Base-by-base conservation (phyloP, 1,140 invertebrate species). In the Apolygus lucorum region DNA sequence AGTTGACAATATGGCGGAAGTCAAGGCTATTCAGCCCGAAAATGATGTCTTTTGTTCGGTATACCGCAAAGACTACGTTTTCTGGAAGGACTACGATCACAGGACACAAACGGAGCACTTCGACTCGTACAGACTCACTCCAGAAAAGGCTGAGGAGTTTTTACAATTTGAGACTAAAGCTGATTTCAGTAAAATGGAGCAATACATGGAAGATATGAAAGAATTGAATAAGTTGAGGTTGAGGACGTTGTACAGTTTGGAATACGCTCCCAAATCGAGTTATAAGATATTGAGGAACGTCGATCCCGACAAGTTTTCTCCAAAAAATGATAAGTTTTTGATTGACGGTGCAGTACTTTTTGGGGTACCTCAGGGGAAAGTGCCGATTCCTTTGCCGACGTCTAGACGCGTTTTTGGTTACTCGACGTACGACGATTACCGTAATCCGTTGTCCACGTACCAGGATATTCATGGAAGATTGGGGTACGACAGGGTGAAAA, bases 31-130 rank as follows among this genome's bases (percentile, higher is more conserved):
- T 59, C 54, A 59, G 22, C 54, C 54, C 8, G 54, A 59, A 8
- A 59, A 59, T 21, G 54, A 59, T 59, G 54, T 59, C 22, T 59
- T 59, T 22, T 59, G 54, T 24, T 59, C 54, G 11, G 54, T 59
- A 4, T 59, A 59, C 22, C 11, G 54, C 2, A 59, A 59, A 22
- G 54, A 59, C 54, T 59, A 17, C 54, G 22, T 59, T 24, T 59
- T 59, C 54, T 59, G 54, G 54, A 59, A 59, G 4, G 22, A 24
- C 4, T 22, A 59, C 54, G 4, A 22, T 4, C 54, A 22, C 22
- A 4, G 4, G 54, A 59, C 13, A 13, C 11, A 13, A 22, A 24
- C 54, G 11, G 22, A 4, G 22, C 54, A 59, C 54, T 11, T 14
- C 22, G 54, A 59, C 22, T 22, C 11, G 11, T 59, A 59, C 54